Evolutionary conservation across 2,113 vertebrate species (phyloP).

Genomic region (Marmota flaviventris): DNA sequence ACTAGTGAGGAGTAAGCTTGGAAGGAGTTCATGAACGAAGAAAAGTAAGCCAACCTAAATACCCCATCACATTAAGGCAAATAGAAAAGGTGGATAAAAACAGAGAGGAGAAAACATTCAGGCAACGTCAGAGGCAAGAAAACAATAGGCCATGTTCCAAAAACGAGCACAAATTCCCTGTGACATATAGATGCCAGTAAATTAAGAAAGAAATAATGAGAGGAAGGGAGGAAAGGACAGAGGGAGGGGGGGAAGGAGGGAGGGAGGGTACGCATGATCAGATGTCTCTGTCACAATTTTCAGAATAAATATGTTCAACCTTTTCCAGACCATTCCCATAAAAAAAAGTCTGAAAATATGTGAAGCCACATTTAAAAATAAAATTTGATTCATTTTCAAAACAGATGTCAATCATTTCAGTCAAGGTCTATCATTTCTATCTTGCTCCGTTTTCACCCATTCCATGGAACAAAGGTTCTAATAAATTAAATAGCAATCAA

Average conservation of each 20-base stretch:
- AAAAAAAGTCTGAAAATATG: neutral
- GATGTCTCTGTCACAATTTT: neutral
- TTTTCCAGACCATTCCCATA: neutral
- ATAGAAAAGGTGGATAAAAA: neutral
- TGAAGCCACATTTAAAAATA: neutral
- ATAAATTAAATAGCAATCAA: neutral
- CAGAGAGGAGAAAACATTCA: neutral
- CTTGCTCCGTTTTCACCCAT: neutral
- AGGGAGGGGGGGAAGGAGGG: too few species aligned
- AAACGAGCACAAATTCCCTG: neutral
- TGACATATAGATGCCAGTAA: neutral
- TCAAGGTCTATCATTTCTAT: neutral
- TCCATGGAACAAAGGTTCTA: neutral
- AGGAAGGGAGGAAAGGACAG: neutral
- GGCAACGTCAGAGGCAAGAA: neutral
- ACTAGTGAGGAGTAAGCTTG: neutral
- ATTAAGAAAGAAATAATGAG: neutral
- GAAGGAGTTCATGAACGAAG: neutral
- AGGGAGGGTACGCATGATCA: neutral
- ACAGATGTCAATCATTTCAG: neutral
- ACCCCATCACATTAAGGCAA: neutral
- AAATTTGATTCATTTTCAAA: conserved; percentile 20
- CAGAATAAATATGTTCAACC: neutral
- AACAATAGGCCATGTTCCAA: neutral
- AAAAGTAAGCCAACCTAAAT: neutral